phyloP scores from a whole-genome alignment of 2,113 vertebrate species.

The Triplophysa dalaica region DNA sequence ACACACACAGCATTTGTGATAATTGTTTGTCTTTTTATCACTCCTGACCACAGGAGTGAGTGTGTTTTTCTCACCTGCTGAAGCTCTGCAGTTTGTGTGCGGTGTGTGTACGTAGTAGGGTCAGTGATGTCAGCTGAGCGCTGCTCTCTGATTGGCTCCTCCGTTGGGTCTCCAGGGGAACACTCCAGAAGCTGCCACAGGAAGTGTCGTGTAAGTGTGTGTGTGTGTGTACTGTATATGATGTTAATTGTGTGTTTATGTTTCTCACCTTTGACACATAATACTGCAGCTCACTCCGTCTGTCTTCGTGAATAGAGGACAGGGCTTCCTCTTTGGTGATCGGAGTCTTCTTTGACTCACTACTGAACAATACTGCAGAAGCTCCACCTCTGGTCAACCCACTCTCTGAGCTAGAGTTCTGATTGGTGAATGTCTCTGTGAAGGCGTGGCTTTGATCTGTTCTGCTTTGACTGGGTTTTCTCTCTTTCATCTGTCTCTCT shows the following conservation, averaged over 20 bases:
- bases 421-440: slow-evolving; percentile 21
- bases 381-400: neutral
- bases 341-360: neutral
- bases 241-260: slow-evolving; percentile 11
- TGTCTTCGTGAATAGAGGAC: slow-evolving; percentile 18
- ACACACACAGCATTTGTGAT: neutral
- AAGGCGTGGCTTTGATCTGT: neutral
- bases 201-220: neutral
- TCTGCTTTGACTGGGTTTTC: neutral
- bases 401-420: neutral
- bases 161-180: slow-evolving; percentile 50
- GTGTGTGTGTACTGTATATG: neutral
- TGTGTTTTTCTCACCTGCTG: slow-evolving; percentile 19
- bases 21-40: neutral
- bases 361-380: neutral
- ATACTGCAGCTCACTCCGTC: slow-evolving; percentile 53
- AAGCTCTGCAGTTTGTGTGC: slow-evolving; percentile 30
- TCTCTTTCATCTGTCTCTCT: neutral
- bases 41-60: neutral
- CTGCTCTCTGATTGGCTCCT: slow-evolving; percentile 33
- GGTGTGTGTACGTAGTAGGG: slow-evolving; percentile 2
- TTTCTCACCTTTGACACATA: slow-evolving; percentile 50
- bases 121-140: neutral
- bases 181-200: slow-evolving; percentile 46
- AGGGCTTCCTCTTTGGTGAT: slow-evolving; percentile 18